Percentiles rank a stretch among this genome's conserved stretches.
Conservation (phyloP, 2,888 invertebrate species). For the Hipparchia sbordonii region DNA sequence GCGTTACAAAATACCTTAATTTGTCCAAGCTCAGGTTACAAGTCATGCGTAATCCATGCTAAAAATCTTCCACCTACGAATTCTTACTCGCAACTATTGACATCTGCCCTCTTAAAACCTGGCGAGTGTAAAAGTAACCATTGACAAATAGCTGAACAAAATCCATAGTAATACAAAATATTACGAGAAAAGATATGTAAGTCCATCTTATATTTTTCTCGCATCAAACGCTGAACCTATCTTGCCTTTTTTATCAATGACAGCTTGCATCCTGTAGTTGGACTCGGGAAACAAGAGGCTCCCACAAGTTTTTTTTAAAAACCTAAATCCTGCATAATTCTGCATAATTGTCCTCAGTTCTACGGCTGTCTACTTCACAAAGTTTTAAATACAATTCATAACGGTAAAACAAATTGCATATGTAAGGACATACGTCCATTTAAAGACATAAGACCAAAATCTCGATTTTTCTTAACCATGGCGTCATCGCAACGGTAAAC, state of each 20-base stretch:
- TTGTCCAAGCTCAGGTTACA: background rate
- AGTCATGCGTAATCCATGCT: slow-evolving; percentile 3
- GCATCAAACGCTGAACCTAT: background rate
- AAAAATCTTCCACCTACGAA: background rate
- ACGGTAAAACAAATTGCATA: slow-evolving; percentile 1
- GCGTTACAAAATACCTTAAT: background rate
- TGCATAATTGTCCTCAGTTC: background rate
- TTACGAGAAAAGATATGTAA: too few relatives aligned
- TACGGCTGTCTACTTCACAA: background rate
- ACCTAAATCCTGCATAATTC: background rate
- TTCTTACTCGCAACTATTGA: slow-evolving; percentile 3
- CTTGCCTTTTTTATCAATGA: background rate
- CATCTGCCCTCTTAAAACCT: slow-evolving; percentile 11
- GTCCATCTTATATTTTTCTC: background rate
- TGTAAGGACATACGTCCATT: background rate
- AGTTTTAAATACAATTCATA: slow-evolving; percentile 5
- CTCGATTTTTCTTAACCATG: slow-evolving; percentile 25
- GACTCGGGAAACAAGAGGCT: background rate
- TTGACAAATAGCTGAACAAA: background rate
- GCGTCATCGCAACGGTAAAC: slow-evolving; percentile 42
- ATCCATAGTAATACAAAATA: background rate
- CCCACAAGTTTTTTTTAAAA: background rate
- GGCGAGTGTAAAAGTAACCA: background rate
- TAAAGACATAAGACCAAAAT: slow-evolving; percentile 24
- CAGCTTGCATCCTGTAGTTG: background rate